Evolutionary conservation across 2,888 invertebrate genomes (phyloP), one percentile per base, ranked within the genome.

Genomic region (Cenopis cana): DNA sequence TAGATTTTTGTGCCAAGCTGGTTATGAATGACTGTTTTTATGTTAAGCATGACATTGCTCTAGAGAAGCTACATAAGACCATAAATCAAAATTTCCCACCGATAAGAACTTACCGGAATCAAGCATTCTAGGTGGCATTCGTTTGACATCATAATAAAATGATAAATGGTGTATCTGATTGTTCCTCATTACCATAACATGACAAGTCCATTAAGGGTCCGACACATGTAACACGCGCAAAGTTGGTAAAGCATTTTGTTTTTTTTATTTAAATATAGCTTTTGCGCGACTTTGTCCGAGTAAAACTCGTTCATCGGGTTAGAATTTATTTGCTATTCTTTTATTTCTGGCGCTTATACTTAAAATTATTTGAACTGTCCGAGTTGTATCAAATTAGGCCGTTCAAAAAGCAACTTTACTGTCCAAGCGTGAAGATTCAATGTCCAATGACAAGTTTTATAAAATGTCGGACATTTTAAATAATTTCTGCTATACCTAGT

Each of bases 171-270:
- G 78, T 85, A 87, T 88, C 85, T 84, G 76, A 77, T 80, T 85
- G 85, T 86, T 82, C 79, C 81, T 86, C 85, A 92, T 93, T 93
- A 90, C 80, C 91, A 92, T 93, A 92, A 93, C 93, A 93, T 88
- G 91, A 92, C 91, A 93, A 89, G 85, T 93, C 93, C 93, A 93
- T 93, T 93, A 93, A 79, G 83, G 80, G 76, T 76, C 81, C 83
- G 86, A 85, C 86, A 85, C 82, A 82, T 85, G 85, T 85, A 83
- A 80, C 81, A 82, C 73, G 66, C 74, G 74, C 74, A 71, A 74
- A 74, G 76, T 79, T 79, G 82, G 81, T 60, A 46, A 84, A 86
- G 82, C 80, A 77, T 81, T 78, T 75, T 75, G 72, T 76, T 77
- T 78, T 79, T 52, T 33, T n/a, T 62, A 61, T 24, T 24, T 52